A percentile compares a stretch with the other conserved stretches of the same genome.
These are phyloP conservation scores for Sesia apiformis DNA, from an alignment of 2,888 invertebrate genomes.

Conservation along the genomic window DNA sequence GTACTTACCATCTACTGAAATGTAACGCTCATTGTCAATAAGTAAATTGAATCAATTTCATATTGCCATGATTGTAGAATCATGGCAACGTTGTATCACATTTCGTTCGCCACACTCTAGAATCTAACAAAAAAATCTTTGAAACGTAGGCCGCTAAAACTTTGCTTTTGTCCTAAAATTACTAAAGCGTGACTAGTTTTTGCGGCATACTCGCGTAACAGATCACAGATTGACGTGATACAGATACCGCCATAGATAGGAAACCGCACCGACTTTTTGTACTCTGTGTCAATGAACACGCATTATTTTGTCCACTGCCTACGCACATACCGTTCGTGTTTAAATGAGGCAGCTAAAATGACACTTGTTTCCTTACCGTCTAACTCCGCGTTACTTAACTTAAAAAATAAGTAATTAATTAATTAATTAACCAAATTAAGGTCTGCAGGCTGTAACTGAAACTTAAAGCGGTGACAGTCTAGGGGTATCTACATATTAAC, in stretches of 20 bases:
- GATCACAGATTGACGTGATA: slow-evolving; percentile 6
- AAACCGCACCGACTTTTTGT: slow-evolving; percentile 10
- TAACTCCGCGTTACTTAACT: background rate
- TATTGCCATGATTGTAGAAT: no score
- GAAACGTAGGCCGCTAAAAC: background rate
- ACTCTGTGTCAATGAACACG: slow-evolving; percentile 24
- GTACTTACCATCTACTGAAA: no score
- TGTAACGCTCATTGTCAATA: no score
- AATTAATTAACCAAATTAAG: no score
- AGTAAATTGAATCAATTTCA: no score
- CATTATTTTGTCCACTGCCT: slow-evolving; percentile 24
- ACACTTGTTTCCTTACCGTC: slow-evolving; percentile 4
- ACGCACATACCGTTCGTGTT: slow-evolving; percentile 15
- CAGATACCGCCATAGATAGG: background rate
- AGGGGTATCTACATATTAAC: no score
- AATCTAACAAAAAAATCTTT: background rate
- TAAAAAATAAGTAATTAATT: background rate
- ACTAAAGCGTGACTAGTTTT: slow-evolving; percentile 7
- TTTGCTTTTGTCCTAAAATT: slow-evolving; percentile 6
- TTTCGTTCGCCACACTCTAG: no score
- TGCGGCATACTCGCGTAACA: slow-evolving; percentile 1
- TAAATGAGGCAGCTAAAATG: slow-evolving; percentile 16
- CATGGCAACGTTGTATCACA: no score
- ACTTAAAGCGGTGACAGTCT: no score
- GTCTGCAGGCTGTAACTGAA: no score